Base-by-base conservation (phyloP, 2,888 invertebrate genomes). In the Dolichomitus sp. region DNA sequence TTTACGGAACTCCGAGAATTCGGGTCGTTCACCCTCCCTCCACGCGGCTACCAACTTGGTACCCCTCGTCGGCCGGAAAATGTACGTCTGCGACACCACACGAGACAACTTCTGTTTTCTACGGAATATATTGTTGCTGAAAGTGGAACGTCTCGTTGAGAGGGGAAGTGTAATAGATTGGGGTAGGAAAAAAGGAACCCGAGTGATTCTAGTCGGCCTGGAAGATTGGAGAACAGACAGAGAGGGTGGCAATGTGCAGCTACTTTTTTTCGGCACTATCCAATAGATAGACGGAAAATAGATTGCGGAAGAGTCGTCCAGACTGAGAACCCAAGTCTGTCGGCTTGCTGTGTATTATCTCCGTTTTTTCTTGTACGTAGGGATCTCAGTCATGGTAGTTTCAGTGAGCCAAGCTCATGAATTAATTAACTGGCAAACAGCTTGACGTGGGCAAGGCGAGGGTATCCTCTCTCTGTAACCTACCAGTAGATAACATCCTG, bases 381-480 rank as follows among this genome's bases (percentile, higher is more conserved):
- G 52, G 48, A 37, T 37, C 40, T 23, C 33, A 33, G 59, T 65
- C 59, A 50, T 6, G 59, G 42, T 82, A 83, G 83, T 84, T 87
- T 83, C 82, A 86, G 87, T 86, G 87, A 88, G 88, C 86, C 86
- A 73, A 87, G 80, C 86, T 83, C 87, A 85, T 88, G 90, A 90
- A 90, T 90, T 89, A 90, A 90, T 90, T 89, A 89, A 83, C 86
- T 85, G 85, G 86, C 86, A 87, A 89, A 88, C 89, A 87, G 83
- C 81, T 84, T 40, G 59, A 37, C 78, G 69, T 50, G 40, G 12
- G 45, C 68, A 27, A 54, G 42, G 50, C 19, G 70, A 37, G 59
- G 30, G 68, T 54, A 61, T 63, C n/a, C n/a, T 75, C 75, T 81
- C 45, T 54, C 70, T n/a, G 50, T 75, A 23, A 57, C 70, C 59